phyloP scores from a whole-genome alignment of 1,140 invertebrate genomes.

The Colletes latitarsis region DNA sequence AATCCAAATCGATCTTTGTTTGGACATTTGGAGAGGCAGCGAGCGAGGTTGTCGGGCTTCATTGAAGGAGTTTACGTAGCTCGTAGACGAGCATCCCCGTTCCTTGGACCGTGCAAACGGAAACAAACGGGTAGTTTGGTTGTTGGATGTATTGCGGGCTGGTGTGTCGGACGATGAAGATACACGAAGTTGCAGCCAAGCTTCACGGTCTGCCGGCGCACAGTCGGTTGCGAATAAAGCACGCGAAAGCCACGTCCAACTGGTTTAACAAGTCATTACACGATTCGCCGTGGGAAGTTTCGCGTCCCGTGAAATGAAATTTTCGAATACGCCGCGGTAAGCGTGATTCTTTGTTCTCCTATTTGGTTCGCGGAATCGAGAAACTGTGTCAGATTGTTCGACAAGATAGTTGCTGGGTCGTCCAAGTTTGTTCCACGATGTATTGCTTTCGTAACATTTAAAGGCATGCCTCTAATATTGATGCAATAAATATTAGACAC shows the following conservation, averaged over 20 bases:
- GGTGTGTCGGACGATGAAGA: conserved; percentile 43
- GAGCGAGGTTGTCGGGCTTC: conserved; percentile 8
- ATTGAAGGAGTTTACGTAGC: conserved; percentile 49
- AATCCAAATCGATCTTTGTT: conserved; percentile 43
- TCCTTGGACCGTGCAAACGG: conserved; percentile 50
- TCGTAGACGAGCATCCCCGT: conserved; percentile 39
- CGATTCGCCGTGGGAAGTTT: conserved; percentile 43
- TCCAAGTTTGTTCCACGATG: no score
- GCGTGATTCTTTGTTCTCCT: neutral
- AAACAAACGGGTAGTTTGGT: conserved; percentile 49
- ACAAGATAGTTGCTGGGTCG: neutral
- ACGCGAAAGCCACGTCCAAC: conserved; percentile 53
- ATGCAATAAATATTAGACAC: no score
- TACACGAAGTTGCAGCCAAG: conserved; percentile 53
- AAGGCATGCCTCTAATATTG: no score
- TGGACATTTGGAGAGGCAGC: no score
- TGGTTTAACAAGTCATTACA: conserved; percentile 65
- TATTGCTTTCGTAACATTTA: no score
- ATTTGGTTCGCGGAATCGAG: neutral
- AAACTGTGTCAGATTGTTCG: no score
- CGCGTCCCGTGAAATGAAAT: conserved; percentile 37
- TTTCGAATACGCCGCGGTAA: conserved; percentile 12
- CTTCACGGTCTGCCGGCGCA: conserved; percentile 43
- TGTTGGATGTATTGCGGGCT: conserved; percentile 31
- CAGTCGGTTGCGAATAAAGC: conserved; percentile 23